These are phyloP conservation scores for Anarhynchus alexandrinus DNA, from an alignment of 2,113 vertebrate species.

Conservation along the genomic window DNA sequence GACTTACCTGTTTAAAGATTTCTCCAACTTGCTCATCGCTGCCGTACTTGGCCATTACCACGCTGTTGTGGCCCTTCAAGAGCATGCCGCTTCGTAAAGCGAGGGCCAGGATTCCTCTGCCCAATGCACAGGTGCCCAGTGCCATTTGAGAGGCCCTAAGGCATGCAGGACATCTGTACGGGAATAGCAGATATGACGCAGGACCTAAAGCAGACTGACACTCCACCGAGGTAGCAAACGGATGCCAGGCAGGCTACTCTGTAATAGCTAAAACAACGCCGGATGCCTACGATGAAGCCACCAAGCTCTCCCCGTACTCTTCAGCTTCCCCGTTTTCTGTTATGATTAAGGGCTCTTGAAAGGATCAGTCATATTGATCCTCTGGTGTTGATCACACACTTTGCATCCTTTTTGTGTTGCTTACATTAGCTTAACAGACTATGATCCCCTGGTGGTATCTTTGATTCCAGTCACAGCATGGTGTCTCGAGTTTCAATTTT, in stretches of 20 bases:
- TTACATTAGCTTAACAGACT: not conserved
- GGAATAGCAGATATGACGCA: constrained; percentile 38
- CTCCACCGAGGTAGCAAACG: not conserved
- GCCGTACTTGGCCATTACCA: not conserved
- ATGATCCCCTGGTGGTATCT: not conserved
- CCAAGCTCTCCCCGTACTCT: not conserved
- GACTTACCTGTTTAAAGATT: not conserved
- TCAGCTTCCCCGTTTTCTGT: not conserved
- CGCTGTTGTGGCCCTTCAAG: not conserved
- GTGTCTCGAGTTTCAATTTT: not conserved
- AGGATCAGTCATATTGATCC: not conserved
- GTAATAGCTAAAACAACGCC: not conserved
- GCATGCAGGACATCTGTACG: not conserved
- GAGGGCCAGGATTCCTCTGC: not conserved
- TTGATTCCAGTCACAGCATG: not conserved
- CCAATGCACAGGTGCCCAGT: not conserved
- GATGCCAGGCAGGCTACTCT: not conserved
- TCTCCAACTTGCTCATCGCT: not conserved
- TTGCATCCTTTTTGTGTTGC: not conserved
- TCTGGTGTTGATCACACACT: not conserved
- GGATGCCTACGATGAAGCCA: not conserved
- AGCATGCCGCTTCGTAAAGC: not conserved
- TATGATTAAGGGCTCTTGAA: not conserved
- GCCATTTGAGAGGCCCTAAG: constrained; percentile 15
- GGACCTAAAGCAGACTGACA: not conserved